phyloP scores from a whole-genome alignment of 2,888 invertebrate species.

The Folsomia manolachei region DNA sequence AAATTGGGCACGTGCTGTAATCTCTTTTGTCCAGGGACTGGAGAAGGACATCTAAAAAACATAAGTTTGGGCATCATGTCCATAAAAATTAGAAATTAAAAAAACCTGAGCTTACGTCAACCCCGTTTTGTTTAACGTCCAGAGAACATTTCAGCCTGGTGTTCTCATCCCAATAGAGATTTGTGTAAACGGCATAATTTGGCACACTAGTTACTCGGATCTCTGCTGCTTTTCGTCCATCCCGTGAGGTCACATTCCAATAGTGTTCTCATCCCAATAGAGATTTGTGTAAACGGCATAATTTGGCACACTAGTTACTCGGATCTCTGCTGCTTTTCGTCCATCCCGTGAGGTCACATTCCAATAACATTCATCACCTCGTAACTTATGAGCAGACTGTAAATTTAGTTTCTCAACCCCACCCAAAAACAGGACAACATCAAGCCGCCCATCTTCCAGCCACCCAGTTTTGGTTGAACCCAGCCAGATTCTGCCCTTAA shows the following conservation, averaged over 20 bases:
- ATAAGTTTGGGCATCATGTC: too few species aligned
- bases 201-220: conserved; percentile 31
- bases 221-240: conserved; percentile 23
- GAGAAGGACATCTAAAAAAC: conserved; percentile 30
- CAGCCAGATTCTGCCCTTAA: conserved; percentile 31
- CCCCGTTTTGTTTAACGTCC: conserved; percentile 19
- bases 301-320: conserved; percentile 22
- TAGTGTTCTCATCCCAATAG: conserved; percentile 31
- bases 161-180: conserved; percentile 26
- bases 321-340: conserved; percentile 32
- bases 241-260: conserved; percentile 35
- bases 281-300: conserved; percentile 25
- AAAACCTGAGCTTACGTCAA: conserved; percentile 21
- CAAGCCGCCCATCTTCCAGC: conserved; percentile 25
- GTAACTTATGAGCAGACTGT: conserved; percentile 27
- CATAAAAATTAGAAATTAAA: too few species aligned
- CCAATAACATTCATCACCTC: conserved; percentile 31
- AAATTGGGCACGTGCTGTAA: conserved; percentile 37
- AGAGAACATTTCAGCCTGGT: conserved; percentile 13
- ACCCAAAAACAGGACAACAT: conserved; percentile 28
- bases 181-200: conserved; percentile 23
- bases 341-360: conserved; percentile 35
- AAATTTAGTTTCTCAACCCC: conserved; percentile 24
- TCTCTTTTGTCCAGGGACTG: conserved; percentile 46
- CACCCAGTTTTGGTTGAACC: conserved; percentile 10